Base-by-base conservation (phyloP, 2,113 vertebrate genomes). In the Dasyprocta punctata region DNA sequence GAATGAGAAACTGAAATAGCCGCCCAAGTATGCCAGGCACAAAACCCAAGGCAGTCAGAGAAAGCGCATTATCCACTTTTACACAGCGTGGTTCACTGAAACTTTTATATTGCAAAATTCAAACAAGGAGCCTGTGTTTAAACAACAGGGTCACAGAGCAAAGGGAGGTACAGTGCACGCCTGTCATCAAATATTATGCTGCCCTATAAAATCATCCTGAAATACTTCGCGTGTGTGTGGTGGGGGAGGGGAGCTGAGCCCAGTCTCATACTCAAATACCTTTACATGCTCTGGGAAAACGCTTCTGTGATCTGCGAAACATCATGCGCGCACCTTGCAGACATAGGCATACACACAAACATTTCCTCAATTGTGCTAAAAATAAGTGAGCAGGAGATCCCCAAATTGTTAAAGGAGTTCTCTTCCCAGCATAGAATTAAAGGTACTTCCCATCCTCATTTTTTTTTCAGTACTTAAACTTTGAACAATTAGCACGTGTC, bases 1-100 rank as follows among this genome's bases (percentile, higher is more conserved):
- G 96, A 97, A 96, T 63, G 52, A 71, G 81, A 82, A 88, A 49
- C 84, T 88, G 90, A 90, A 94, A 88, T 52, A 83, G 92, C 87
- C 85, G 67, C 52, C 67, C 5, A 73, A 86, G 52, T 71, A 75
- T 26, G 22, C 30, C 92, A 97, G 44, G 95, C 91, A 86, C 12
- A 81, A 81, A 36, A 63, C 44, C 80, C 89, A 60, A 73, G 80
- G 87, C 83, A 49, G 86, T 52, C 85, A 67, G 52, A 94, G 71
- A 61, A 87, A 73, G 94, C 44, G 41, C 38, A 52, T 38, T 24
- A 22, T 38, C 65, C 69, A 5, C 47, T 56, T 85, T 7, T 22
- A 41, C 17, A 94, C 77, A 92, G 44, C 84, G 33, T 61, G 77
- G 58, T 9, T 38, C 67, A 44, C 0, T 86, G 67, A 84, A 92